Conservation (phyloP, 2,113 vertebrate genomes). For the Coryphaenoides rupestris region DNA sequence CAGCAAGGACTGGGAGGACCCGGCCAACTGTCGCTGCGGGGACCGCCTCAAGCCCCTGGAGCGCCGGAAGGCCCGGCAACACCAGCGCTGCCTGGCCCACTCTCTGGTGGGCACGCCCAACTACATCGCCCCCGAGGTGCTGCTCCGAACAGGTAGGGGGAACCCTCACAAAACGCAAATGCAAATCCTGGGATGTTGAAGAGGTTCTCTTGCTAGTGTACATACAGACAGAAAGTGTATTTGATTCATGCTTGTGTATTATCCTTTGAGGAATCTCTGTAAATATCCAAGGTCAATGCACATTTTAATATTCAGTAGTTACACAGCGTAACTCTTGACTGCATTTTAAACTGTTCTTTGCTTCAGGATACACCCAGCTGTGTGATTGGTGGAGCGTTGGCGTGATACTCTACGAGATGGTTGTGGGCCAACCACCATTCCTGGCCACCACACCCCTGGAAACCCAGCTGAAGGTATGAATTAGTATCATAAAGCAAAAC, state of each 20-base stretch:
- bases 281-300: neutral
- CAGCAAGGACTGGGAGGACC: slow-evolving; percentile 94
- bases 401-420: slow-evolving; percentile 98
- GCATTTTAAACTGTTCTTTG: neutral
- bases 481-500: too few species aligned
- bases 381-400: slow-evolving; percentile 99
- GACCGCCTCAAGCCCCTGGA: slow-evolving; percentile 92
- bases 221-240: too few species aligned
- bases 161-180: too few species aligned
- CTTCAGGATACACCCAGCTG: slow-evolving; percentile 88
- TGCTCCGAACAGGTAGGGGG: slow-evolving; percentile 87
- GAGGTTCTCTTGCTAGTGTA: too few species aligned
- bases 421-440: slow-evolving; percentile 97
- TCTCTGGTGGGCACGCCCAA: slow-evolving; percentile 97
- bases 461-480: slow-evolving; percentile 95
- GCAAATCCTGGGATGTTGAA: too few species aligned
- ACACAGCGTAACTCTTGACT: neutral
- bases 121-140: slow-evolving; percentile 95
- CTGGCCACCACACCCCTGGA: slow-evolving; percentile 92
- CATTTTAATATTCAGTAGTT: neutral
- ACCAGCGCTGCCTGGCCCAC: slow-evolving; percentile 95
- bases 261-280: too few species aligned
- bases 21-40: slow-evolving; percentile 85
- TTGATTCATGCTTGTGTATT: too few species aligned
- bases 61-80: slow-evolving; percentile 89